A percentile compares a stretch with the other conserved stretches of the same genome.
These are phyloP conservation scores for Drosophila kurseongensis DNA, from an alignment of 1,140 invertebrate genomes.

Conservation along the genomic window DNA sequence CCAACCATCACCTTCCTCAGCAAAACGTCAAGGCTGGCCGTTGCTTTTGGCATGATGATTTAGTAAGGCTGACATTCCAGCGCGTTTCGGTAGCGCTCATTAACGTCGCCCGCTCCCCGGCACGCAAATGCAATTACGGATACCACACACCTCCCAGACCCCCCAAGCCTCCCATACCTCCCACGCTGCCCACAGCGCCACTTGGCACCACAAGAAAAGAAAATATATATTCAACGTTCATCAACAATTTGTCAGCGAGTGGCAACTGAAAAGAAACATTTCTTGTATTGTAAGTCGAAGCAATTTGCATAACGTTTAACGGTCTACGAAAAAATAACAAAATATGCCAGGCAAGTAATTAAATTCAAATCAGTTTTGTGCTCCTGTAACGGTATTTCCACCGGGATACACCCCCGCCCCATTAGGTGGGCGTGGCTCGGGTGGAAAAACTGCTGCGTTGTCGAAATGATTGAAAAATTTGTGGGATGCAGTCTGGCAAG, in stretches of 20 bases:
- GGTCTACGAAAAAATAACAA: slow-evolving; percentile 46
- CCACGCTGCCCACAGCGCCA: background rate
- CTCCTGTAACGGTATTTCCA: slow-evolving; percentile 42
- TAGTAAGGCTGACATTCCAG: slow-evolving; percentile 72
- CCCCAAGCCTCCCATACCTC: background rate
- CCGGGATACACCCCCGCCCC: background rate
- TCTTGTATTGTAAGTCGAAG: slow-evolving; percentile 38
- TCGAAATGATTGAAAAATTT: slow-evolving; percentile 54
- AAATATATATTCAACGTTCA: slow-evolving; percentile 73
- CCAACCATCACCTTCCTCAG: slow-evolving; percentile 5
- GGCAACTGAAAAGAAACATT: slow-evolving; percentile 51
- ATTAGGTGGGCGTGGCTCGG: slow-evolving; percentile 6
- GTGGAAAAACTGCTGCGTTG: slow-evolving; percentile 43
- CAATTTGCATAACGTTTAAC: slow-evolving; percentile 79
- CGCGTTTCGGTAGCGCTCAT: slow-evolving; percentile 64
- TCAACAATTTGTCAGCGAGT: slow-evolving; percentile 78
- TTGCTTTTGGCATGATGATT: slow-evolving; percentile 71
- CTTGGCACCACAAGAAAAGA: slow-evolving; percentile 13
- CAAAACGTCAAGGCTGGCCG: slow-evolving; percentile 57
- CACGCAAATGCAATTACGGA: slow-evolving; percentile 51
- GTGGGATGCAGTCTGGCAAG: slow-evolving; percentile 48
- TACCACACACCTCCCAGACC: background rate
- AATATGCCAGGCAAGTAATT: slow-evolving; percentile 61
- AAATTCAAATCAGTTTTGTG: slow-evolving; percentile 73
- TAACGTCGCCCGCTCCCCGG: slow-evolving; percentile 49